Percentiles rank a stretch among this genome's conserved stretches.
These are phyloP conservation scores for Bothrops alternatus DNA, from an alignment of 2,797 vertebrate genomes.

Conservation along the genomic window DNA sequence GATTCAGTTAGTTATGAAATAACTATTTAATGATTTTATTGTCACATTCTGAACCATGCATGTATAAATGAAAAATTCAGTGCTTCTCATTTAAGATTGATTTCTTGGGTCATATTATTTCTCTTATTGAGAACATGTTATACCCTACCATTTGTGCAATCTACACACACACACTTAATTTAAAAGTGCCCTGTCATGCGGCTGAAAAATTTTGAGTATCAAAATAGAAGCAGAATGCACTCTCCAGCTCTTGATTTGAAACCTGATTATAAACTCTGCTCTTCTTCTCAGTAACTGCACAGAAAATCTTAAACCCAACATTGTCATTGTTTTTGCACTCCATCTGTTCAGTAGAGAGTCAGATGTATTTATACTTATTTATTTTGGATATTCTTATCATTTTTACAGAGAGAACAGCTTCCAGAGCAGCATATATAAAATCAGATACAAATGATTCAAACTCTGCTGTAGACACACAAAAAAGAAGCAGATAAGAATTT, in stretches of 20 bases:
- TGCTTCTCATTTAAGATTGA: conserved; percentile 20
- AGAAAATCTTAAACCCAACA: background rate
- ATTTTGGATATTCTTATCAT: background rate
- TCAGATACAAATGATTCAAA: background rate
- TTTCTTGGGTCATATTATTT: background rate
- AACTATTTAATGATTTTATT: conserved; percentile 35
- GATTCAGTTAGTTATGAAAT: conserved; percentile 44
- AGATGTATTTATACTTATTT: background rate
- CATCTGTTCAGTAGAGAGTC: background rate
- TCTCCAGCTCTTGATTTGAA: background rate
- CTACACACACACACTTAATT: background rate
- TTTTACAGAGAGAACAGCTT: background rate
- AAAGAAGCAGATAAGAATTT: background rate
- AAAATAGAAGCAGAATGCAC: background rate
- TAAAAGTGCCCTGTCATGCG: background rate
- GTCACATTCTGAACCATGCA: background rate
- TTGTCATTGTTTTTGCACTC: background rate
- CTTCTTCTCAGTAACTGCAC: background rate
- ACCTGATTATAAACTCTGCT: background rate
- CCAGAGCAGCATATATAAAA: background rate
- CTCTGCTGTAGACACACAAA: background rate
- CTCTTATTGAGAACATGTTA: background rate
- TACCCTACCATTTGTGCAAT: background rate
- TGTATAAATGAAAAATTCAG: conserved; percentile 29
- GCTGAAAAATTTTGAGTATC: background rate